phyloP scores from a whole-genome alignment of 2,797 vertebrate genomes.

The Coreius guichenoti region DNA sequence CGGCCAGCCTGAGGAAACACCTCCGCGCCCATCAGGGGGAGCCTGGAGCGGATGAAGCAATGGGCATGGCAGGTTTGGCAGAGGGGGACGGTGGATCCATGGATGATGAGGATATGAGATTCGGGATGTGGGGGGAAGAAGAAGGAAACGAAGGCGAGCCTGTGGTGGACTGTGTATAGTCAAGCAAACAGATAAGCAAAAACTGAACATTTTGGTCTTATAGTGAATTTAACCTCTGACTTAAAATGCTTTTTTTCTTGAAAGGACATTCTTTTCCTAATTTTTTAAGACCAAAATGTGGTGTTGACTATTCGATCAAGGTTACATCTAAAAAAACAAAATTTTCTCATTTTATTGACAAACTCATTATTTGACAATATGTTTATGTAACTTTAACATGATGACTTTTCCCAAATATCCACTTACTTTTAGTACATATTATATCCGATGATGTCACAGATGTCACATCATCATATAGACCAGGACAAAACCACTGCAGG shows the following conservation, averaged over 20 bases:
- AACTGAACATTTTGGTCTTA: neutral
- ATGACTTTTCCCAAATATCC: slow-evolving; percentile 16
- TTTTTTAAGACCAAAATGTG: neutral
- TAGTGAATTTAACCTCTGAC: neutral
- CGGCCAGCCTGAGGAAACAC: slow-evolving; percentile 80
- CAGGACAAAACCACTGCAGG: neutral
- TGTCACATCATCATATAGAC: neutral
- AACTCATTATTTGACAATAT: neutral
- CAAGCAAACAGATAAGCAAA: neutral
- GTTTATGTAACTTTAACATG: neutral
- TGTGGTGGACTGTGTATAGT: slow-evolving; percentile 78
- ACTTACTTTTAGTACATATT: neutral
- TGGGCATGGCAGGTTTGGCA: slow-evolving; percentile 51
- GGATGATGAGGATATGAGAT: slow-evolving; percentile 81
- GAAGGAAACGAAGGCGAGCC: slow-evolving; percentile 77
- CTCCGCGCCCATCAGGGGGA: slow-evolving; percentile 76
- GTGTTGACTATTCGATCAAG: neutral
- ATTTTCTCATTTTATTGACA: neutral
- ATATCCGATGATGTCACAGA: neutral
- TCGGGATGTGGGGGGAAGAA: slow-evolving; percentile 80
- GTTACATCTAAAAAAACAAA: neutral
- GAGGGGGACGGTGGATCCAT: slow-evolving; percentile 57
- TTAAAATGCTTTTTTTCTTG: neutral
- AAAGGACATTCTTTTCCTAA: no score
- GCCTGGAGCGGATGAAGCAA: slow-evolving; percentile 72